Base-by-base conservation (phyloP, 2,888 invertebrate genomes). In the Itoplectis maculator region DNA sequence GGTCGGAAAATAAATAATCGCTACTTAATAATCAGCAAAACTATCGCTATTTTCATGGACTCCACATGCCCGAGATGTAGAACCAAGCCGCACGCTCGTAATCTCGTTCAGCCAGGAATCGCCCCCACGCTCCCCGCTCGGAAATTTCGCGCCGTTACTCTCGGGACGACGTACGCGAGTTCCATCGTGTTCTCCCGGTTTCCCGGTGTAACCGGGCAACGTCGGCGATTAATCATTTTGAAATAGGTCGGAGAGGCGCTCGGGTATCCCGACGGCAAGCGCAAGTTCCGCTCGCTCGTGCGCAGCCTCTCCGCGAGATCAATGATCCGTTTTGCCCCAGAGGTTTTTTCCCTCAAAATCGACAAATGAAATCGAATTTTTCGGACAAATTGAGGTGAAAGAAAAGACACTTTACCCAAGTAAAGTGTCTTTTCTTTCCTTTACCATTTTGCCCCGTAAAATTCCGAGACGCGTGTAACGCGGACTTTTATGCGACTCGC, bases 201-300 rank as follows among this genome's bases (percentile, higher is more conserved):
- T n/a, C n/a, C 20, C 49, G 23, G n/a, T 68, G 66, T 70, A 66
- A 72, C 68, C 61, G 70, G 18, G 72, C 72, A 73, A 61, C 72
- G 45, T 51, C 59, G 42, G 45, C 81, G 69, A 78, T 81, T 78
- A 72, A 81, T 74, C 69, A 81, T 69, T 78, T 56, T 56, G 56
- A 74, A 78, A 78, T 78, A 81, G 81, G 73, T 78, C 69, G n/a
- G n/a, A n/a, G 54, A 42, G 40, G 45, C 23, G 20, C 45, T 65
- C 15, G 69, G 42, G 56, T 69, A 63, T 70, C 63, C 40, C 56
- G 15, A 29, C n/a, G 56, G 9, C 40, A 11, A 69, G 54, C 20
- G n/a, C 20, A 54, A 18, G 51, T 18, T 59, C 68, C 9, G 29
- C 66, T 51, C 15, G 76, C 13, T n/a, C 45, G 45, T 18, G 9